A percentile compares a stretch with the other conserved stretches of the same genome.
Conservation (phyloP, 2,113 vertebrate genomes). For the Azemiops feae region DNA sequence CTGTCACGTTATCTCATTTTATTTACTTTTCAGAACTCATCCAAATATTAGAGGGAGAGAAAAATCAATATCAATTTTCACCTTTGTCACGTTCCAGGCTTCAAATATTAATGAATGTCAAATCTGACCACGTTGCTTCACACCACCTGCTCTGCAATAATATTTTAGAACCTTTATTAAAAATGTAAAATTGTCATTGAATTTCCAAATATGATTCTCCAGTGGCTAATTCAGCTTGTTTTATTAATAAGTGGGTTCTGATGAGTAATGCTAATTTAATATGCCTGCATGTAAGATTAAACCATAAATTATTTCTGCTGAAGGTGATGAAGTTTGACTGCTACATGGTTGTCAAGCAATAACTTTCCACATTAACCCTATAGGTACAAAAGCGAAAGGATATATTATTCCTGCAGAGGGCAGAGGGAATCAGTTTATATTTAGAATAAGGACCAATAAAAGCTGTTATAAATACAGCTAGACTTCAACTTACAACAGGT, state of each 20-base stretch:
- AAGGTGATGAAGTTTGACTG: constrained; percentile 72
- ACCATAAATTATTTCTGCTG: constrained; percentile 81
- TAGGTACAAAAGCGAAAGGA: constrained; percentile 15
- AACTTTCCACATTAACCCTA: constrained; percentile 65
- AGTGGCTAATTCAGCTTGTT: constrained; percentile 80
- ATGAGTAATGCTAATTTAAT: constrained; percentile 84
- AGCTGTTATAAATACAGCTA: not conserved
- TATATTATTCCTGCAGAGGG: constrained; percentile 13
- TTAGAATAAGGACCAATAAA: constrained; percentile 3
- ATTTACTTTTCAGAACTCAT: constrained; percentile 80
- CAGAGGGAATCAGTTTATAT: constrained; percentile 24
- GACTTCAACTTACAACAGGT: not conserved
- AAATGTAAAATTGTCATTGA: constrained; percentile 85
- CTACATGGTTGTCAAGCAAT: constrained; percentile 55
- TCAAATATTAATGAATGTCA: constrained; percentile 85
- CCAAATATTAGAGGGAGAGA: constrained; percentile 77
- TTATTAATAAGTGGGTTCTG: constrained; percentile 82
- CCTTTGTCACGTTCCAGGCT: constrained; percentile 73
- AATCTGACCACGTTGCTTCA: constrained; percentile 77
- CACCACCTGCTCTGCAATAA: constrained; percentile 74
- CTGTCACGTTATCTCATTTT: constrained; percentile 80
- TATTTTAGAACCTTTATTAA: constrained; percentile 81
- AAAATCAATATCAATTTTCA: constrained; percentile 84
- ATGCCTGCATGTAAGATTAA: constrained; percentile 77
- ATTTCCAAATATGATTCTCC: constrained; percentile 80